Conservation (phyloP, 2,113 vertebrate species). For the Nasalis larvatus region DNA sequence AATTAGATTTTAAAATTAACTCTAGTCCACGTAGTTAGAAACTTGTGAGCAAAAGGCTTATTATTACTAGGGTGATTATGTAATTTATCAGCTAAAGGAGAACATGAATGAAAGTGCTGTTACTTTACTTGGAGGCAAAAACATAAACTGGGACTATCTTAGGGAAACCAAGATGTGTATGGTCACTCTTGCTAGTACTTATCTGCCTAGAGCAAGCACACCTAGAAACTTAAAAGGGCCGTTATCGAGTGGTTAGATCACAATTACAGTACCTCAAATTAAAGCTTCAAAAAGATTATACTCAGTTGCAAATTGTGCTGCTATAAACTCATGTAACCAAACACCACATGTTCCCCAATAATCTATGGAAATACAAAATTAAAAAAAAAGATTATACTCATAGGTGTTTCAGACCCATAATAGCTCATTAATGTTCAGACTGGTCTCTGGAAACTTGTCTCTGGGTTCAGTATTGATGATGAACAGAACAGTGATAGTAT, state of each 20-base stretch:
- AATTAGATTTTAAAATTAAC: conserved; percentile 33
- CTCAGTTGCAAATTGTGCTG: neutral
- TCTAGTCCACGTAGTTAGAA: neutral
- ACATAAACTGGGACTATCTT: neutral
- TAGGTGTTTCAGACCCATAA: neutral
- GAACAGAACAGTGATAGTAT: neutral
- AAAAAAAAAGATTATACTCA: neutral
- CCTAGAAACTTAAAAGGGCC: conserved; percentile 2
- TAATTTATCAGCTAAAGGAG: conserved; percentile 12
- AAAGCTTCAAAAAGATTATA: conserved; percentile 26
- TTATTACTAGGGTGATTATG: neutral
- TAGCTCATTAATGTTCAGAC: neutral
- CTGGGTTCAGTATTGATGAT: conserved; percentile 10
- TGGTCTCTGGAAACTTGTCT: neutral
- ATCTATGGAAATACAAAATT: too few species aligned
- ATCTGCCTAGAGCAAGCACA: neutral
- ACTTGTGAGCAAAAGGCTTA: neutral
- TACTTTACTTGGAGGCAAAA: conserved; percentile 6
- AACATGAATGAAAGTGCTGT: neutral
- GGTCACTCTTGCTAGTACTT: neutral
- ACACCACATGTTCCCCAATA: too few species aligned
- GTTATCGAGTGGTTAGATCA: conserved; percentile 24
- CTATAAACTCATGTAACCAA: too few species aligned
- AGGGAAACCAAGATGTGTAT: neutral
- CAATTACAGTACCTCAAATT: conserved; percentile 9